Evolutionary conservation across 2,113 vertebrate genomes (phyloP), one percentile per base, ranked within the genome.

Genomic region (Oxyruncus cristatus): DNA sequence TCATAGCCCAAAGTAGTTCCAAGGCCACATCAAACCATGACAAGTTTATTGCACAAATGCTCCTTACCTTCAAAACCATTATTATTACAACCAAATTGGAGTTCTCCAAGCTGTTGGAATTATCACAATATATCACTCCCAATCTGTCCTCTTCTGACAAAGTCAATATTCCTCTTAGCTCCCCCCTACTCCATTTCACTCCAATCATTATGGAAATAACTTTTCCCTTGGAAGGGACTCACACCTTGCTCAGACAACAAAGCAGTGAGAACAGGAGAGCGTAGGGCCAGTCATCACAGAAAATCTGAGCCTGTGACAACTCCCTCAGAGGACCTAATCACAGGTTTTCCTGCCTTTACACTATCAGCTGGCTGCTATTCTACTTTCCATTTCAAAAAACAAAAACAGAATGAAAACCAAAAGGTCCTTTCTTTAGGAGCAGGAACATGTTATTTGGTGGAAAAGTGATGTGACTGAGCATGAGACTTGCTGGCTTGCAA

Each of bases 161-260:
- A 92, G 61, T 15, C 44, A 81, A 93, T 78, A 76, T 76, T 70
- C 32, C 37, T 91, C 56, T 86, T 35, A 26, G 28, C 21, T 33
- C 6, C 42, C 24, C 7, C 6, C 32, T 28, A 42, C 39, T 63
- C 27, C 19, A 30, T 42, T 11, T 13, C 11, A 9, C 50, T 10
- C 88, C 68, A 71, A 80, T 92, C 92, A 74, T 78, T 85, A 94
- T 32, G 46, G 85, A 94, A 92, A 80, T 76, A 74, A 86, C 24
- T 76, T 95, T 62, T 79, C 55, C 59, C 68, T 92, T 77, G 68
- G 63, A 74, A 80, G 33, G n/a, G 39, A 63, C 24, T 92, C 33
- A 59, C 52, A 55, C 21, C 6, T 4, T 28, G 39, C 63, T 86
- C 63, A 77, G 63, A 83, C n/a, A 46, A 77, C 58, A 52, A 41